Evolutionary conservation across 1,140 invertebrate genomes (phyloP).

Genomic region (Cherax destructor): DNA sequence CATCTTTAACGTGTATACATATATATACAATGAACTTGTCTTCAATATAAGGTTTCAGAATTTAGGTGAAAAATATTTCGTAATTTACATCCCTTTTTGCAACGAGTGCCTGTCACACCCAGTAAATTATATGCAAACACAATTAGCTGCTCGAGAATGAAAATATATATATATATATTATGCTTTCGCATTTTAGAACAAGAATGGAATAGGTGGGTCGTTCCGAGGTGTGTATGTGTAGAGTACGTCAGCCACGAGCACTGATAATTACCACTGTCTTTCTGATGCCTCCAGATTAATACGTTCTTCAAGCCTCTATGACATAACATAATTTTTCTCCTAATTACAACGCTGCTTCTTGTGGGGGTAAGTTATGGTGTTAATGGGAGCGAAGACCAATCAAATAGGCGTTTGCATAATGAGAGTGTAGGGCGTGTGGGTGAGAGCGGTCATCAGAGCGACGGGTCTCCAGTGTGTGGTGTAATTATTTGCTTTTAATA

Average conservation of each 20-base stretch:
- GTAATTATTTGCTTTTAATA: conserved; percentile 4
- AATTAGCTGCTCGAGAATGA: neutral
- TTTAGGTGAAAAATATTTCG: too few relatives aligned
- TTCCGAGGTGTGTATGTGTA: neutral
- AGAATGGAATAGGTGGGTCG: neutral
- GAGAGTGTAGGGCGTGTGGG: neutral
- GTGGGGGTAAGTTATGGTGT: neutral
- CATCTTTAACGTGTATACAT: too few relatives aligned
- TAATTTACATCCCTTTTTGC: too few relatives aligned
- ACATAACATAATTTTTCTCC: conserved; percentile 2
- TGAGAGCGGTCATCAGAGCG: neutral
- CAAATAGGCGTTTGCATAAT: conserved; percentile 14
- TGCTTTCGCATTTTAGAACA: neutral
- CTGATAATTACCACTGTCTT: conserved; percentile 1
- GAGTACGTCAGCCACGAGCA: neutral
- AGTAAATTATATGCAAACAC: neutral
- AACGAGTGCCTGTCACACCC: too few relatives aligned
- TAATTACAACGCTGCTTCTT: neutral
- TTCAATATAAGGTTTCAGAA: too few relatives aligned
- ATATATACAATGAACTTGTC: too few relatives aligned
- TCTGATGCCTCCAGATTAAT: neutral
- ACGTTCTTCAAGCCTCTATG: neutral
- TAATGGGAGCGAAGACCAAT: neutral
- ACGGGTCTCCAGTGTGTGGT: neutral
- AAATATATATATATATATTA: neutral